Evolutionary conservation across 2,797 vertebrate species (phyloP), one percentile per base, ranked within the genome.

Genomic region (Fistularia tabacaria): DNA sequence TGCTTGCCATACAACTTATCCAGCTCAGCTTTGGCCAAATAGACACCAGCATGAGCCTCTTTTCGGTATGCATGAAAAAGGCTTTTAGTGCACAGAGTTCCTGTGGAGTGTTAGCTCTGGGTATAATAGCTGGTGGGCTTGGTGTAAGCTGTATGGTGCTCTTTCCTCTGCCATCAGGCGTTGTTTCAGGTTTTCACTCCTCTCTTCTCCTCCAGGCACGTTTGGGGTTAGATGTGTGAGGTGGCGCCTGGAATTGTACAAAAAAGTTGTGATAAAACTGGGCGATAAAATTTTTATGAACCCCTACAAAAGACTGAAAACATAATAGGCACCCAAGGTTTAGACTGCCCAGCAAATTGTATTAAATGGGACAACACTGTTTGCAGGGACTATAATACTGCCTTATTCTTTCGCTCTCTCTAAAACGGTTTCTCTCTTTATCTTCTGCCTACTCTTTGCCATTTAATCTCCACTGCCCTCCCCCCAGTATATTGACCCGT

Each of bases 41-140:
- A 49, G 75, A 76, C 64, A 62, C 80, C 65, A 71, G 81, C 52
- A 7, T 62, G 65, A 82, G 82, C 85, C 83, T 85, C 73, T 77
- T 81, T 64, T 25, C 25, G 25, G 73, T 72, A 72, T 73, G 61
- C 69, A 69, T 76, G 46, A 15, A 46, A 36, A 75, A 76, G 79
- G 73, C 74, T 80, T 77, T 82, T 75, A 87, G 85, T 85, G 85
- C 83, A 79, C 70, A 66, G 57, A 75, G 74, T 72, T 85, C 76
- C 73, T 67, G 54, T 68, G 40, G 66, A 79, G 71, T 54, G 74
- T 77, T 80, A 76, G 75, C 64, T 44, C 74, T 13, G 51, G 65
- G 73, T 53, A 41, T 66, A n/a, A 55, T 47, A 59, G 60, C 51
- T 13, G 51, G 52, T 64, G 66, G 36, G 42, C 14, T 56, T 44